phyloP scores from a whole-genome alignment of 2,797 vertebrate species.

The Danio choprae region DNA sequence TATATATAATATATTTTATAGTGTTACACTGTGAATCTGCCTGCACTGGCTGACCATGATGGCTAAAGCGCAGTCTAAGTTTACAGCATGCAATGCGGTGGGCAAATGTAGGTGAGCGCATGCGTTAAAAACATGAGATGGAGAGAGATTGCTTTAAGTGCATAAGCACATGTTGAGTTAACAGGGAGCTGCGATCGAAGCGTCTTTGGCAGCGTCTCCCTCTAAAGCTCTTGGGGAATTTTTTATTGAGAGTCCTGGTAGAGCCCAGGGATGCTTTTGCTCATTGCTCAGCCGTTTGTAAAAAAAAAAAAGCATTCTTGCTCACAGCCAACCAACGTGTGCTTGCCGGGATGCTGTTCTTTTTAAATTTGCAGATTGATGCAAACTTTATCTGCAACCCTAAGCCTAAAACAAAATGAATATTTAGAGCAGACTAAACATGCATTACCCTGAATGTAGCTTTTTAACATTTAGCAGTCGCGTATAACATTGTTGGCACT shows the following conservation, averaged over 20 bases:
- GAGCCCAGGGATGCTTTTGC: slow-evolving; percentile 48
- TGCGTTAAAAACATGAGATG: slow-evolving; percentile 1
- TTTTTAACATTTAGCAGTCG: slow-evolving; percentile 41
- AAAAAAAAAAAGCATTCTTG: slow-evolving; percentile 13
- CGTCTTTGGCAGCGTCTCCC: slow-evolving; percentile 35
- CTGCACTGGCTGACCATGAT: background rate
- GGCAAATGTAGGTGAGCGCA: background rate
- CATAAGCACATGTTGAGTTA: slow-evolving; percentile 49
- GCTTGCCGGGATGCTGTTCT: slow-evolving; percentile 7
- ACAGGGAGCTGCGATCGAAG: slow-evolving; percentile 25
- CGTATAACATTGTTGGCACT: slow-evolving; percentile 64
- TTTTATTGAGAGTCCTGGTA: slow-evolving; percentile 54
- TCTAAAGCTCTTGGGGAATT: slow-evolving; percentile 44
- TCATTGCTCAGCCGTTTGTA: slow-evolving; percentile 42
- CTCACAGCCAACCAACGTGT: slow-evolving; percentile 27
- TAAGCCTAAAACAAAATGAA: background rate
- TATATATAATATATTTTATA: too few relatives aligned
- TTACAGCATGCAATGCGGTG: background rate
- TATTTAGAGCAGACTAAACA: slow-evolving; percentile 1
- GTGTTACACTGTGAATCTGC: background rate
- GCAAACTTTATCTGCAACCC: background rate
- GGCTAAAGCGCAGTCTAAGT: background rate
- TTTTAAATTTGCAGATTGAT: background rate
- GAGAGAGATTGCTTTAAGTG: slow-evolving; percentile 11
- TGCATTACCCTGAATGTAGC: background rate